A percentile compares a stretch with the other conserved stretches of the same genome.
Conservation (phyloP, 2,888 invertebrate genomes). For the Drosophila bunnanda region DNA sequence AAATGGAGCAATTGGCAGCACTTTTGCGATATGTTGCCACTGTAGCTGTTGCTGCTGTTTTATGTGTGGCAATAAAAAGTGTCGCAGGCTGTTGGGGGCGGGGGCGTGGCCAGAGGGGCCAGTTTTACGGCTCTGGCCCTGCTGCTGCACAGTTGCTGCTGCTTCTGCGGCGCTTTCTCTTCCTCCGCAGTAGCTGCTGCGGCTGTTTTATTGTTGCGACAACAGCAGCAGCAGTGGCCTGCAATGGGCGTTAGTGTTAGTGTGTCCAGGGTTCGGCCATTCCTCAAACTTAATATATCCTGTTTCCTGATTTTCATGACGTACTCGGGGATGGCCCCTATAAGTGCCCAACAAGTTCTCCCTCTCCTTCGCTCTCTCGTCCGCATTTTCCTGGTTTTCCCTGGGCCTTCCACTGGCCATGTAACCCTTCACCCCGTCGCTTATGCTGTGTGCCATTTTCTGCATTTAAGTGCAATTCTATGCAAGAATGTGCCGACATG, state of each 20-base stretch:
- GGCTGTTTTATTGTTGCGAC: constrained; percentile 56
- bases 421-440: constrained; percentile 13
- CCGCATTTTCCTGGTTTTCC: constrained; percentile 66
- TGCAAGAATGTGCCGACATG: constrained; percentile 78
- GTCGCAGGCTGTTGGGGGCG: constrained; percentile 56
- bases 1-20: constrained; percentile 12
- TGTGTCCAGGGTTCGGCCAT: constrained; percentile 63
- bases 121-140: constrained; percentile 64
- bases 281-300: constrained; percentile 79
- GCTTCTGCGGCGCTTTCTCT: constrained; percentile 10
- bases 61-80: constrained; percentile 79
- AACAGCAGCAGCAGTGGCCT: constrained; percentile 55
- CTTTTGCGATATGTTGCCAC: constrained; percentile 25
- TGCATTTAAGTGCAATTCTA: constrained; percentile 80
- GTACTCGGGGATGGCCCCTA: constrained; percentile 64
- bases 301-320: constrained; percentile 80
- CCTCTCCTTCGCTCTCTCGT: constrained; percentile 14
- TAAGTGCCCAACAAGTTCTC: constrained; percentile 49
- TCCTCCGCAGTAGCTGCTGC: constrained; percentile 41
- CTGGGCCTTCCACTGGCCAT: constrained; percentile 13
- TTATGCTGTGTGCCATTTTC: constrained; percentile 68
- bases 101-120: constrained; percentile 59
- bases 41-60: constrained; percentile 61
- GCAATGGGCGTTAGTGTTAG: constrained; percentile 28
- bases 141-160: constrained; percentile 32